These are phyloP conservation scores for Elephantulus edwardii DNA, from an alignment of 2,113 vertebrate genomes.

Conservation along the genomic window DNA sequence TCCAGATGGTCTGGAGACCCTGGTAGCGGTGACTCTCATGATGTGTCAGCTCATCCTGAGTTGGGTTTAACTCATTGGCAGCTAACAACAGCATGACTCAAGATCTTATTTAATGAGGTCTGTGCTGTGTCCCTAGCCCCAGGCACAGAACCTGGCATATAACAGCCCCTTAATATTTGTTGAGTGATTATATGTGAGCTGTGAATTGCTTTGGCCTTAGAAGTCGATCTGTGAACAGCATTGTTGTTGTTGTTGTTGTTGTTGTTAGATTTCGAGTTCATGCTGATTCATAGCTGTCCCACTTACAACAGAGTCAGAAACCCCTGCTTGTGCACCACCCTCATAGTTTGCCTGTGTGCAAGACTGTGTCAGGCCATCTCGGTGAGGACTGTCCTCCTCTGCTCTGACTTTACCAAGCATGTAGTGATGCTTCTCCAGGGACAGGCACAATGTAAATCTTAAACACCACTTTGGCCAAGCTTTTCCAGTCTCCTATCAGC, in stretches of 20 bases:
- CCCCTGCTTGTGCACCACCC: no score
- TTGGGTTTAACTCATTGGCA: not conserved
- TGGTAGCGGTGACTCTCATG: no score
- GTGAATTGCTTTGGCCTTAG: no score
- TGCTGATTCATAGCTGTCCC: no score
- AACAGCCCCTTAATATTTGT: not conserved
- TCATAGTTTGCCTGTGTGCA: no score
- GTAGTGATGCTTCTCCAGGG: no score
- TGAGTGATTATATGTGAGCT: not conserved
- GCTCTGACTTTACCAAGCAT: no score
- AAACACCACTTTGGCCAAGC: not conserved
- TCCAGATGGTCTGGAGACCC: not conserved
- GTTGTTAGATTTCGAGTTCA: not conserved
- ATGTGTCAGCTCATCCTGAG: not conserved
- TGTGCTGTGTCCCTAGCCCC: not conserved
- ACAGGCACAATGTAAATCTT: not conserved
- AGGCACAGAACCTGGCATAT: not conserved
- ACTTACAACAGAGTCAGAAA: no score
- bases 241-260: conserved; percentile 19
- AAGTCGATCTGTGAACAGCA: conserved; percentile 26
- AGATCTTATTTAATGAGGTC: not conserved
- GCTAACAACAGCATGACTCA: not conserved
- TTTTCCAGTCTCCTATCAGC: not conserved
- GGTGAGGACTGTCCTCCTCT: no score
- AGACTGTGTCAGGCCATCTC: no score